Evolutionary conservation across 2,888 invertebrate species (phyloP).

Genomic region (Dione juno): DNA sequence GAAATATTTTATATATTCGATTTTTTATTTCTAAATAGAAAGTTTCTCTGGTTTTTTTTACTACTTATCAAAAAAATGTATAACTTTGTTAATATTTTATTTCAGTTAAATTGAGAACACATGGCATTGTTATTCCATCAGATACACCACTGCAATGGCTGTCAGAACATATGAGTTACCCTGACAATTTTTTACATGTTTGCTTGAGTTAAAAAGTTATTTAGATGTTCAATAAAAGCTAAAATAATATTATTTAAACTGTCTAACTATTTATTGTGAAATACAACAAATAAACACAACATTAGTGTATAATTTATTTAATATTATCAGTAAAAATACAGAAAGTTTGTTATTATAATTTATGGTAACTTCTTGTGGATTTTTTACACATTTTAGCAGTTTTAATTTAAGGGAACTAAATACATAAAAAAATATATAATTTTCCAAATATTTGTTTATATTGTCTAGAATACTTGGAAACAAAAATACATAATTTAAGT

Average conservation of each 20-base stretch:
- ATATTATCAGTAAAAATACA: background rate
- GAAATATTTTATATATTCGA: background rate
- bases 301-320: background rate
- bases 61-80: background rate
- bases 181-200: slow-evolving; percentile 98
- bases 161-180: slow-evolving; percentile 98
- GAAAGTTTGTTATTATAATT: slow-evolving; percentile 1
- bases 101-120: slow-evolving; percentile 91
- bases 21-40: background rate
- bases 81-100: slow-evolving; percentile 48
- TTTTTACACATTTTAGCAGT: background rate
- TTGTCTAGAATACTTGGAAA: background rate
- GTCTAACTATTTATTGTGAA: slow-evolving; percentile 2
- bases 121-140: slow-evolving; percentile 93
- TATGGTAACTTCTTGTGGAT: background rate
- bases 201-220: slow-evolving; percentile 69
- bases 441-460: background rate
- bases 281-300: background rate
- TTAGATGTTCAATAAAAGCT: background rate
- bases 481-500: background rate
- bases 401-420: background rate
- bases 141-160: slow-evolving; percentile 98
- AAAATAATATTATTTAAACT: background rate
- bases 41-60: background rate
- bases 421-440: background rate